A percentile compares a stretch with the other conserved stretches of the same genome.
Conservation (phyloP, 2,113 vertebrate genomes). For the Epinephelus cyanopodus region DNA sequence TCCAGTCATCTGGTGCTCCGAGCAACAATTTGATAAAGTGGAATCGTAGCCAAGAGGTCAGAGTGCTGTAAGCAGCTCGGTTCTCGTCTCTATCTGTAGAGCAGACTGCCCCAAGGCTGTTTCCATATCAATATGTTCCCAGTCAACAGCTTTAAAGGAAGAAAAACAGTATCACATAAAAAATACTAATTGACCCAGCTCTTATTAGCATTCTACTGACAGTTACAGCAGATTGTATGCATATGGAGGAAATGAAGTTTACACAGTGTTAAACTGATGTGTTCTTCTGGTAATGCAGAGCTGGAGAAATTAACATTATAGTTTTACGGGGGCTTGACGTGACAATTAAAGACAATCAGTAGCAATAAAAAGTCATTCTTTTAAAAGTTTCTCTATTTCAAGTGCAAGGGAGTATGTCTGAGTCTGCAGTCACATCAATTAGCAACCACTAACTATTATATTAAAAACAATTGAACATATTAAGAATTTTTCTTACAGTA, state of each 20-base stretch:
- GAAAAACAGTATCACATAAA: background rate
- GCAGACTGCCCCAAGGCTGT: background rate
- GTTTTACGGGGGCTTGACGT: background rate
- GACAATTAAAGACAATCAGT: conserved; percentile 5
- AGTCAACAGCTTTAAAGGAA: background rate
- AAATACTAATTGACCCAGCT: background rate
- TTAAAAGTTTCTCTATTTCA: background rate
- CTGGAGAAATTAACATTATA: background rate
- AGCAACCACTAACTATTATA: background rate
- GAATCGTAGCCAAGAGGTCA: conserved; percentile 7
- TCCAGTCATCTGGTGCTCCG: background rate
- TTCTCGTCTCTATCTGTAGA: background rate
- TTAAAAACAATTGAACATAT: background rate
- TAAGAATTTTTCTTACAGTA: background rate
- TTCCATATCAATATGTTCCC: background rate
- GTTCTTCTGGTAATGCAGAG: background rate
- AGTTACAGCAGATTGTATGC: background rate
- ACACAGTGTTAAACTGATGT: background rate
- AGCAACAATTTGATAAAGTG: conserved; percentile 9
- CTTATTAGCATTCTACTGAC: background rate
- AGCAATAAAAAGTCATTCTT: background rate
- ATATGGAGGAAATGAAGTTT: conserved; percentile 8
- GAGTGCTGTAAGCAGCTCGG: conserved; percentile 1
- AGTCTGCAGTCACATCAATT: no score
- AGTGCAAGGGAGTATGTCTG: background rate